Evolutionary conservation across 2,888 invertebrate genomes (phyloP), one percentile per base, ranked within the genome.

Genomic region (Cephalotes varians): DNA sequence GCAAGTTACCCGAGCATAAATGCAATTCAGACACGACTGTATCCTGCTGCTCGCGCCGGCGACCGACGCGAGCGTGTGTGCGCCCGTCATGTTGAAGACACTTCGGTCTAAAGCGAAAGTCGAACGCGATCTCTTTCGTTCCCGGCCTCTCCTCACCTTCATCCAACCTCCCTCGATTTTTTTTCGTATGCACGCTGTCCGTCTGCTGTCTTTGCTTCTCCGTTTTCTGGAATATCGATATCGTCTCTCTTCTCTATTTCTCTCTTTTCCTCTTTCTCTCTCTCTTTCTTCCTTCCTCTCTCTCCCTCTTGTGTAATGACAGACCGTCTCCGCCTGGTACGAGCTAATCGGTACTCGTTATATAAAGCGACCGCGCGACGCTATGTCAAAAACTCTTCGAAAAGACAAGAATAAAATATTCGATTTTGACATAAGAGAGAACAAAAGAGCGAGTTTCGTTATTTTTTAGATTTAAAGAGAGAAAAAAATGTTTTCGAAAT

Each of bases 281-380:
- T 44, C 44, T 31, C 44, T 18, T 18, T 34, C 18, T 54, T 2
- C 60, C 64, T 31, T 60, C 51, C 40, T 74, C 79, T 81, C 80
- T 81, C 73, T 71, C 81, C 84, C 77, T 77, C 64, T 49, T 28
- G 85, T 86, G 81, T 83, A 85, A 86, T 82, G 85, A 85, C 85
- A 85, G 58, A 80, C 87, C 88, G 87, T 90, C 90, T 90, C 88
- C 82, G 89, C 89, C 89, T 91, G 92, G 91, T 91, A 92, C 91
- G 87, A 87, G 85, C 90, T 91, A 91, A 91, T 92, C 91, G 84
- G 88, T 85, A 85, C 90, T 91, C 86, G 90, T 92, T 92, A 92
- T 91, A 91, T 90, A 92, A 91, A 88, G 85, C 81, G 81, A 82
- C 83, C 67, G 82, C 80, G 54, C 47, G 69, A 71, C 80, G 64